These are phyloP conservation scores for Acrocyrtus sp. DNA, from an alignment of 2,888 invertebrate genomes.

Conservation along the genomic window DNA sequence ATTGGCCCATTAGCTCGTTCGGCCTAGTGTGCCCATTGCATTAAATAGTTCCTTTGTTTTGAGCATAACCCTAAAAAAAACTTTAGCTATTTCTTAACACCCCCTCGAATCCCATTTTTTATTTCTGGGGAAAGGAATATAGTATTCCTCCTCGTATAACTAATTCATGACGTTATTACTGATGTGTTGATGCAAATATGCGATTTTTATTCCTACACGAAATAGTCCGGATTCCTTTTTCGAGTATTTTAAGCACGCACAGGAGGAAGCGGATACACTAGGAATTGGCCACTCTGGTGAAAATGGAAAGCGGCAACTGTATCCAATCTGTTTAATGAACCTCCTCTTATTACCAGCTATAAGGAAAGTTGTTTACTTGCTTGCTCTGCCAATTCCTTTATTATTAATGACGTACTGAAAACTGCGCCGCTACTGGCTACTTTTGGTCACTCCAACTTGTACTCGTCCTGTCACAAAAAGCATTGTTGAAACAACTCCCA, in stretches of 20 bases:
- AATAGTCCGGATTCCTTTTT: background rate
- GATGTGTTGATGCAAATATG: too few relatives aligned
- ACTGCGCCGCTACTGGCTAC: background rate
- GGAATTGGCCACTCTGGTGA: background rate
- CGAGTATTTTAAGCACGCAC: background rate
- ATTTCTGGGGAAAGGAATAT: too few relatives aligned
- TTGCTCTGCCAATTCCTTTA: background rate
- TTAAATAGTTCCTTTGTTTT: too few relatives aligned
- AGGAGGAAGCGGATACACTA: background rate
- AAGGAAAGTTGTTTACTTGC: background rate
- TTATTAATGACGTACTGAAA: too few relatives aligned
- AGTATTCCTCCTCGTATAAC: background rate
- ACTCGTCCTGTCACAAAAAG: background rate
- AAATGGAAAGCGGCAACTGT: background rate
- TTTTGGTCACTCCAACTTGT: background rate
- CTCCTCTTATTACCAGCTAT: conserved; percentile 9
- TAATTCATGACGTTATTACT: background rate
- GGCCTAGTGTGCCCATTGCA: background rate
- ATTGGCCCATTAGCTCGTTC: background rate
- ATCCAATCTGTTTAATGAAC: conserved; percentile 24
- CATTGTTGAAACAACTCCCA: background rate
- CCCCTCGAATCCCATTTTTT: too few relatives aligned
- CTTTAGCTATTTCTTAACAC: too few relatives aligned
- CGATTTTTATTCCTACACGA: background rate
- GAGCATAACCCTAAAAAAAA: too few relatives aligned